Percentiles rank a stretch among this genome's conserved stretches.
Conservation (phyloP, 2,888 invertebrate genomes). For the Cephus runcator region DNA sequence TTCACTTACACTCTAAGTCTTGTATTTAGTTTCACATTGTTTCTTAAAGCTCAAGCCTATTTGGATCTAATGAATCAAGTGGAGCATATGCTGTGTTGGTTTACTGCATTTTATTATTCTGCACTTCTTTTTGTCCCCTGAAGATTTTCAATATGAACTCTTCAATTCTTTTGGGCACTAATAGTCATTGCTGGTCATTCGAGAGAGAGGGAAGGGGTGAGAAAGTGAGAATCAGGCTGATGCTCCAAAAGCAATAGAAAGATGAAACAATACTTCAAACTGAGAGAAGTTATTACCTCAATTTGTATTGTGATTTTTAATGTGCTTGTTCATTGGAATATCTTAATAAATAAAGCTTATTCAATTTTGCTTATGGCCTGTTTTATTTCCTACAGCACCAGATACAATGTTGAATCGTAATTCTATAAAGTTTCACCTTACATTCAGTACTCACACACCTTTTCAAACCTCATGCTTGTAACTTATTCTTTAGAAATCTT, state of each 20-base stretch:
- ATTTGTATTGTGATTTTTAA: background rate
- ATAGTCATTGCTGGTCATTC: background rate
- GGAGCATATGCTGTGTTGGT: background rate
- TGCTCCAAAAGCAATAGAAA: background rate
- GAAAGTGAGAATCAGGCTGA: background rate
- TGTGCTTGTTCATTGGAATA: background rate
- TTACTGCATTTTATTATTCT: background rate
- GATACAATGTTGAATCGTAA: background rate
- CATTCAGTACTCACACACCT: background rate
- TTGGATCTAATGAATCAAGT: background rate
- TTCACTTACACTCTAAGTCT: background rate
- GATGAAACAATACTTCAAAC: background rate
- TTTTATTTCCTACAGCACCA: background rate
- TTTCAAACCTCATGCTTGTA: background rate
- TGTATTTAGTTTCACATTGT: background rate
- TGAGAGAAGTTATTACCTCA: background rate
- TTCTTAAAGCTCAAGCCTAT: background rate
- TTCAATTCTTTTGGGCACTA: background rate
- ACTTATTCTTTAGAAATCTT: constrained; percentile 43
- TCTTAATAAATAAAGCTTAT: background rate
- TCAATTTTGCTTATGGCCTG: background rate
- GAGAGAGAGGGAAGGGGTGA: background rate
- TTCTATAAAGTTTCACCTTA: background rate
- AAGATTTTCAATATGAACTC: background rate
- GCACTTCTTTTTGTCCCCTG: background rate